Conservation (phyloP, 2,113 vertebrate genomes). For the Tor tambroides region DNA sequence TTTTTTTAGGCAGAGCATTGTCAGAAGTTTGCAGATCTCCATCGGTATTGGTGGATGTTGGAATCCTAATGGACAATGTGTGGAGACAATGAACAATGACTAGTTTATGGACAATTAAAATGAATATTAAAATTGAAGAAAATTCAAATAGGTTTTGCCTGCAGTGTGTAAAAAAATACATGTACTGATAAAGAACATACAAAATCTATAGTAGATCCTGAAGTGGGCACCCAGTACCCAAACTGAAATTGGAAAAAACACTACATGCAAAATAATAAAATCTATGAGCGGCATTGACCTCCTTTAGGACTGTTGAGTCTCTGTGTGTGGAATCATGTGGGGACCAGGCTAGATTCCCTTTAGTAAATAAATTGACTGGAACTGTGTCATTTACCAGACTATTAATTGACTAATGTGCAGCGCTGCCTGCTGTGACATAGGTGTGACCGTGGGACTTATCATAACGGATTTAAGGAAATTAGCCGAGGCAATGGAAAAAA, state of each 20-base stretch:
- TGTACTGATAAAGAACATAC: not conserved
- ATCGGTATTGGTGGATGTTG: not conserved
- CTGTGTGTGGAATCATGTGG: slow-evolving; percentile 57
- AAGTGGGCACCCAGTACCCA: not conserved
- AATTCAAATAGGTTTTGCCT: not conserved
- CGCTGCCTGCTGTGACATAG: slow-evolving; percentile 79
- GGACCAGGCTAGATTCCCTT: slow-evolving; percentile 65
- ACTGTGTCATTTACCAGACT: slow-evolving; percentile 96
- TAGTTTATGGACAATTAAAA: not conserved
- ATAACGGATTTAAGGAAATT: slow-evolving; percentile 80
- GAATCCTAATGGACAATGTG: not conserved
- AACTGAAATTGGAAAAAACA: not conserved
- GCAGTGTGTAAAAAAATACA: too few relatives aligned
- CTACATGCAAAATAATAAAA: not conserved
- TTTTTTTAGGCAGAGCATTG: not conserved
- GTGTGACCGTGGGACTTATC: slow-evolving; percentile 86
- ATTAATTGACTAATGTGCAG: slow-evolving; percentile 99
- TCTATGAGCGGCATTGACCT: not conserved
- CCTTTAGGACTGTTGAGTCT: slow-evolving; percentile 45
- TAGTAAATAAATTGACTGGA: slow-evolving; percentile 92
- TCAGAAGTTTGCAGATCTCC: not conserved
- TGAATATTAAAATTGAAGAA: not conserved
- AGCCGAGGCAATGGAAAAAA: slow-evolving; percentile 61
- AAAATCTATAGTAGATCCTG: not conserved
- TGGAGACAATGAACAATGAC: not conserved